These are phyloP conservation scores for Chiridota heheva DNA, from an alignment of 35 echinoderm and acorn worm species.

Conservation along the genomic window DNA sequence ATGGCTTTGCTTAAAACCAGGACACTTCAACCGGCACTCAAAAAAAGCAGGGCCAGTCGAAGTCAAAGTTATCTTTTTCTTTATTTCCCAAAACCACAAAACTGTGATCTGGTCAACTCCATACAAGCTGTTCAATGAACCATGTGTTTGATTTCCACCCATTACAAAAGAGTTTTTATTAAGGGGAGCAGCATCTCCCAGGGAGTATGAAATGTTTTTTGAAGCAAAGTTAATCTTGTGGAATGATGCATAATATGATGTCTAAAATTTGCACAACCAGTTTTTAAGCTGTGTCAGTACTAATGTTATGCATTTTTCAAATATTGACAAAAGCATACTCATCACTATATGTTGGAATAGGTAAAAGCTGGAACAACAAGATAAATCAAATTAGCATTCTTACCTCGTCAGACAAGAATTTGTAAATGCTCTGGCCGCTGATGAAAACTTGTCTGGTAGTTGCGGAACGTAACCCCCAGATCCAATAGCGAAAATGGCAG, in stretches of 20 bases:
- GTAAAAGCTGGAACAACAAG: background rate
- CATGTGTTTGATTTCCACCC: too few relatives aligned
- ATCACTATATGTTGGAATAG: background rate
- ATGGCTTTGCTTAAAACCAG: too few relatives aligned
- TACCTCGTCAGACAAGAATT: constrained; percentile 84
- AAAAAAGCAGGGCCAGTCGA: too few relatives aligned
- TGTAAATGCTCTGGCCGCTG: constrained; percentile 76
- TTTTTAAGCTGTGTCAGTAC: background rate
- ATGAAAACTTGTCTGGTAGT: constrained; percentile 80
- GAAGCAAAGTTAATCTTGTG: background rate
- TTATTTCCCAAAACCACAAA: too few relatives aligned
- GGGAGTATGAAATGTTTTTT: too few relatives aligned
- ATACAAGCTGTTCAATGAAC: too few relatives aligned
- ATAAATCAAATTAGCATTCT: background rate
- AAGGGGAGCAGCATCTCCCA: too few relatives aligned
- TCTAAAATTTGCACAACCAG: background rate
- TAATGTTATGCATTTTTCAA: background rate
- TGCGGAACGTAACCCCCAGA: constrained; percentile 78
- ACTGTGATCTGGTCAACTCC: too few relatives aligned
- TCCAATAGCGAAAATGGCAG: constrained; percentile 96
- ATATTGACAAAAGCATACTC: background rate
- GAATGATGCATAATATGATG: background rate
- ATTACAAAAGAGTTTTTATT: too few relatives aligned
- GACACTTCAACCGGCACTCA: too few relatives aligned
- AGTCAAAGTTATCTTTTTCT: too few relatives aligned